Percentiles rank a stretch among this genome's conserved stretches.
These are phyloP conservation scores for Drosophila hydei DNA, from an alignment of 1,140 invertebrate species.

Conservation along the genomic window DNA sequence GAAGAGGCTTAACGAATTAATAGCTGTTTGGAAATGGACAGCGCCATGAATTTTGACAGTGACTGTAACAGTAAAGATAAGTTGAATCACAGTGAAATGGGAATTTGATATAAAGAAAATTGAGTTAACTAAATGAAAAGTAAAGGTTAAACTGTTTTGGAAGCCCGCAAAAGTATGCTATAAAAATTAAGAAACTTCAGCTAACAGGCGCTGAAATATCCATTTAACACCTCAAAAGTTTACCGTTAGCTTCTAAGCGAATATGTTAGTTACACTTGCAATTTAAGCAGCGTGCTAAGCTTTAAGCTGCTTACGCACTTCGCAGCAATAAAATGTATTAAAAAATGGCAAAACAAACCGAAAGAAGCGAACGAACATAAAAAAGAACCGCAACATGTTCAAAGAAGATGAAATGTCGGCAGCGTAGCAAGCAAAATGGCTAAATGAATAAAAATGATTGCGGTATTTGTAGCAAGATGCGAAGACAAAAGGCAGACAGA, in stretches of 20 bases:
- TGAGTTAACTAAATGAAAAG: too few species aligned
- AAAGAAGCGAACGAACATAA: conserved; percentile 15
- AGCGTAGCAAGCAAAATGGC: conserved; percentile 42
- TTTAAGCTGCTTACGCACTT: conserved; percentile 36
- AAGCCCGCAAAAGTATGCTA: not conserved
- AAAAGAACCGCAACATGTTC: conserved; percentile 6
- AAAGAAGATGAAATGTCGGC: conserved; percentile 15
- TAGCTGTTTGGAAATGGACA: conserved; percentile 8
- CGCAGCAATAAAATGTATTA: conserved; percentile 20
- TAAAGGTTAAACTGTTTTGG: not conserved
- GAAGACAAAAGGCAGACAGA: conserved; percentile 18
- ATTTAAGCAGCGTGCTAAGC: conserved; percentile 16
- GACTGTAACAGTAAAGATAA: not conserved
- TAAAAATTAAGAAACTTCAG: not conserved
- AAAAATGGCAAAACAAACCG: conserved; percentile 20
- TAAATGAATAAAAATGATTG: conserved; percentile 57
- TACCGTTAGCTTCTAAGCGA: not conserved
- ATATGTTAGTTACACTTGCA: not conserved
- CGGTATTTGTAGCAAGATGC: conserved; percentile 19
- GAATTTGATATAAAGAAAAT: not conserved
- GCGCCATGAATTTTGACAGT: not conserved
- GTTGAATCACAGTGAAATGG: not conserved
- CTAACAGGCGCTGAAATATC: not conserved
- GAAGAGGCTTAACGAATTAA: conserved; percentile 13
- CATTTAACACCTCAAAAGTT: not conserved